Evolutionary conservation across 2,797 vertebrate species (phyloP), one percentile per base, ranked within the genome.

Genomic region (Crax fasciolata): DNA sequence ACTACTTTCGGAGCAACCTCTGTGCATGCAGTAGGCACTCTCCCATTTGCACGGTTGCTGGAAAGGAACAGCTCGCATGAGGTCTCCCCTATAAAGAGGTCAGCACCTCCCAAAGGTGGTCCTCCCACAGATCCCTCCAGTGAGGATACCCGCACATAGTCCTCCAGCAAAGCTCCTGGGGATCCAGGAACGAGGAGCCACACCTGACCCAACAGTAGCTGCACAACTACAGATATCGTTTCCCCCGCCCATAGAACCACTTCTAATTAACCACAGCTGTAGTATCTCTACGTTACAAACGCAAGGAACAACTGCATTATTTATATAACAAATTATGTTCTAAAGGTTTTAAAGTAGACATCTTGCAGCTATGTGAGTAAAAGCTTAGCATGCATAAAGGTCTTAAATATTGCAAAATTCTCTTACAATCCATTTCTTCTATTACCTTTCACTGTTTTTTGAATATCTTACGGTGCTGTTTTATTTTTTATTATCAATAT

Each of bases 381-480:
- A 82, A 66, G 18, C 32, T 95, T 30, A 91, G 83, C 78, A 74
- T 11, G 44, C 11, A 44, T 32, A 58, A 20, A 85, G 28, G 59
- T 83, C 44, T 94, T 96, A 86, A 94, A 93, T 59, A 94, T 3
- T 94, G 52, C 55, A 95, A 83, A 86, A 90, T 71, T 65, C 9
- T 78, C 74, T 65, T 71, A 52, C 46, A 73, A 78, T 43, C 67
- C 81, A n/a, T 63, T 20, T 80, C 52, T 84, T 74, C 9, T 63
- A 75, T 59, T 65, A 70, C 20, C 27, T 79, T 80, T 77, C 55
- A 30, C 68, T 76, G 85, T 84, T 18, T 79, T 86, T 85, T 18
- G 30, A 90, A 73, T 94, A 83, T 92, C 94, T 96, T 82, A 83
- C 32, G 25, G 8, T 28, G 28, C n/a, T 70, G 54, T 95, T 96